A percentile compares a stretch with the other conserved stretches of the same genome.
Conservation (phyloP, 2,797 vertebrate genomes). For the Urophycis tenuis region DNA sequence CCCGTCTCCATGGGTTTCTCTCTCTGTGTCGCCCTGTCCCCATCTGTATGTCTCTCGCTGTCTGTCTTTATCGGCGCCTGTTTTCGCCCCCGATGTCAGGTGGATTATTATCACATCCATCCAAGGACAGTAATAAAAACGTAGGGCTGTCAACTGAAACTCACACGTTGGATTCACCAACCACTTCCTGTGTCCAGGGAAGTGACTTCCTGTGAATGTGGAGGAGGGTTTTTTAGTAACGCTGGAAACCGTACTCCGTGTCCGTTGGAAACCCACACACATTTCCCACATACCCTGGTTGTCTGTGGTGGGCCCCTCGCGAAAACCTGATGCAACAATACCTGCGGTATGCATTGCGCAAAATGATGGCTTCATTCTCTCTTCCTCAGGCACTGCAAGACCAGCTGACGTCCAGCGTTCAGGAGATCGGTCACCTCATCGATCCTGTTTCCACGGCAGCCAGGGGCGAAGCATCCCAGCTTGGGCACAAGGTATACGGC, state of each 20-base stretch:
- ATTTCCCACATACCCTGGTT: neutral
- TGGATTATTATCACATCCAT: neutral
- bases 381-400: constrained; percentile 87
- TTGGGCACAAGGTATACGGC: constrained; percentile 89
- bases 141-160: neutral
- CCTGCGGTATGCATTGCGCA: no score
- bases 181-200: neutral
- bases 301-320: neutral
- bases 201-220: neutral
- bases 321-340: neutral
- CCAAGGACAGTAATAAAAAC: neutral
- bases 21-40: neutral
- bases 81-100: neutral
- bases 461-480: constrained; percentile 92
- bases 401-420: constrained; percentile 92
- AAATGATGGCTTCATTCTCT: neutral
- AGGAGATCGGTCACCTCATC: constrained; percentile 95
- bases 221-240: neutral
- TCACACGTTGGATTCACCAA: neutral
- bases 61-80: neutral
- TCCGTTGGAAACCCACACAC: neutral
- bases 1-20: neutral
- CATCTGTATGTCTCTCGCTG: neutral
- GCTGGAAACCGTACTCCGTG: neutral
- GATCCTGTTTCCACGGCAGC: constrained; percentile 93